Conservation (phyloP, 1,140 invertebrate genomes). For the Rhopalosiphum maidis region DNA sequence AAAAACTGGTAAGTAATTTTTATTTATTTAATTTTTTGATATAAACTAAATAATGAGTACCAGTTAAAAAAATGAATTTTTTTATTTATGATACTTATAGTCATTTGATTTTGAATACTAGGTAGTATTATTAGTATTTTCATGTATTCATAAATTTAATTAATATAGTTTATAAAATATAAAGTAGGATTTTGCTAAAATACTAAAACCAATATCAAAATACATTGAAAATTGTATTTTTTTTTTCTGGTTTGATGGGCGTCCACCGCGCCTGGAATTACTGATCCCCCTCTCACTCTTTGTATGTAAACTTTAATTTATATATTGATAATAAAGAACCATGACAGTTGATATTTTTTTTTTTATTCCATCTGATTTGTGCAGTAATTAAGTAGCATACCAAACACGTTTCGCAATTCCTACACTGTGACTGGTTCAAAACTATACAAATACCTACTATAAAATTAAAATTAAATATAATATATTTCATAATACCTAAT, state of each 20-base stretch:
- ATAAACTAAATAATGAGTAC: not conserved
- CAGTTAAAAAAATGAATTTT: not conserved
- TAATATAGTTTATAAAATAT: not conserved
- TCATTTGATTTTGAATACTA: not conserved
- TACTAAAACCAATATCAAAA: not conserved
- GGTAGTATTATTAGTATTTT: not conserved
- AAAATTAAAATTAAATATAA: constrained; percentile 8
- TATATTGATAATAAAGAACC: constrained; percentile 8
- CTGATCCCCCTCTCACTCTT: not conserved
- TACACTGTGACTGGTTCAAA: not conserved
- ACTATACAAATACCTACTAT: not conserved
- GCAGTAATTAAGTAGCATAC: not conserved
- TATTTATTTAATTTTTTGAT: constrained; percentile 4
- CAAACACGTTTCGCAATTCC: not conserved
- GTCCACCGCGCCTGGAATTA: not conserved
- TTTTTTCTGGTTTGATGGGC: not conserved
- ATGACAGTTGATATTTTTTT: not conserved
- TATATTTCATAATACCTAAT: not conserved
- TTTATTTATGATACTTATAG: not conserved
- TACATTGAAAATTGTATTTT: not conserved
- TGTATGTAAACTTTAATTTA: not conserved
- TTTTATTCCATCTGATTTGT: not conserved
- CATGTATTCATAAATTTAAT: not conserved
- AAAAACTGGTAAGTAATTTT: constrained; percentile 82
- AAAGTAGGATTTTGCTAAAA: not conserved